These are phyloP conservation scores for Aethes cnicana DNA, from an alignment of 2,888 invertebrate species.

Conservation along the genomic window DNA sequence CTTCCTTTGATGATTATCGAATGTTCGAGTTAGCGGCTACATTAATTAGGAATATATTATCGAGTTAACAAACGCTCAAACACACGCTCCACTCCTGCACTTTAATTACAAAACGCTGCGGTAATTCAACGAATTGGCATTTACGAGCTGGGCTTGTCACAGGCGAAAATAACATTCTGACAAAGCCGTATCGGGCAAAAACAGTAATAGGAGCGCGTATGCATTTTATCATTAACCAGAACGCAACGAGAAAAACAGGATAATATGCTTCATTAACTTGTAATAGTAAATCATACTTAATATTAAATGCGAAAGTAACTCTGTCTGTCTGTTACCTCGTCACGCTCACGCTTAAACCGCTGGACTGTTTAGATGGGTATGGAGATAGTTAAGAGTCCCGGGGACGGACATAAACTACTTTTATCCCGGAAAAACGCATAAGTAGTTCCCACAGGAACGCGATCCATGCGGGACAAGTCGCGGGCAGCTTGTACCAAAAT, in stretches of 20 bases:
- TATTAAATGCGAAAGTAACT: not conserved
- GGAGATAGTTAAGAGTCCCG: too few species aligned
- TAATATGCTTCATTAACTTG: not conserved
- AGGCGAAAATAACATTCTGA: not conserved
- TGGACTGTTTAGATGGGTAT: too few species aligned
- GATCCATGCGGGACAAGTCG: too few species aligned
- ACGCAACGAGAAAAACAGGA: constrained; percentile 12
- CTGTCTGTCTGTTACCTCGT: too few species aligned
- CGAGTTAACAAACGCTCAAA: not conserved
- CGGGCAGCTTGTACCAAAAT: too few species aligned
- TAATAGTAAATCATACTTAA: not conserved
- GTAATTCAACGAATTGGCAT: not conserved
- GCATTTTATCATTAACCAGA: constrained; percentile 20
- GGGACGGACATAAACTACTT: too few species aligned
- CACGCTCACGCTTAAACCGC: too few species aligned
- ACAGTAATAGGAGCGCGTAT: constrained; percentile 3
- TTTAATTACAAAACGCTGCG: constrained; percentile 3
- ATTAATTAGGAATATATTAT: constrained; percentile 4
- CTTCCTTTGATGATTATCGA: constrained; percentile 21
- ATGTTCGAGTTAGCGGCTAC: constrained; percentile 13
- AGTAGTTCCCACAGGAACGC: too few species aligned
- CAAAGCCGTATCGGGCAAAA: not conserved
- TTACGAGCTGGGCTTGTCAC: constrained; percentile 4
- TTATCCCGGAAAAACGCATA: too few species aligned
- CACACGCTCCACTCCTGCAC: not conserved